Percentiles rank a stretch among this genome's conserved stretches.
Evolutionary conservation across 2,797 vertebrate species (phyloP).

Genomic region (Pipistrellus nathusii): DNA sequence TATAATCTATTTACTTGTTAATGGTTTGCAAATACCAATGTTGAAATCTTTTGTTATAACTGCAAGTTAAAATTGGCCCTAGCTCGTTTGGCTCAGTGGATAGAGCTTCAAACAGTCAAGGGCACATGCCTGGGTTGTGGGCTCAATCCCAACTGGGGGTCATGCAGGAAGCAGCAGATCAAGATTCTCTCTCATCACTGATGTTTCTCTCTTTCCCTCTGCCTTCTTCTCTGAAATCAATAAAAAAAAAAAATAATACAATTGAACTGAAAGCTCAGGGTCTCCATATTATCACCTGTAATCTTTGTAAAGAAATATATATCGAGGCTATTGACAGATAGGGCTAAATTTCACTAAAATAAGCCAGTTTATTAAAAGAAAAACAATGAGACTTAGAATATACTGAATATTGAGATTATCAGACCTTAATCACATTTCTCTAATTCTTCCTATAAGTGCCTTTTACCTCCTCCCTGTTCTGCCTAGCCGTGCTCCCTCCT

Average conservation of each 20-base stretch:
- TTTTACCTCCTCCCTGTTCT: not conserved
- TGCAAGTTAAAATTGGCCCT: not conserved
- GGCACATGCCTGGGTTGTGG: too few species aligned
- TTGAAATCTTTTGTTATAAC: conserved; percentile 18
- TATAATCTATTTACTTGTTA: not conserved
- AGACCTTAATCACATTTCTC: conserved; percentile 22
- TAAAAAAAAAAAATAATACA: not conserved
- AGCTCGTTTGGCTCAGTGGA: too few species aligned
- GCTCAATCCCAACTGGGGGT: too few species aligned
- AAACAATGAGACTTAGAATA: conserved; percentile 32
- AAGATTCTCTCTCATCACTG: too few species aligned
- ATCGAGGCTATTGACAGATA: not conserved
- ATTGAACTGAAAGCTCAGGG: conserved; percentile 14
- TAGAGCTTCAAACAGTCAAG: too few species aligned
- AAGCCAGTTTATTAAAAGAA: conserved; percentile 28
- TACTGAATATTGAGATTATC: not conserved
- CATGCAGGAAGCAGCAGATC: too few species aligned
- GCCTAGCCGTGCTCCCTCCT: not conserved
- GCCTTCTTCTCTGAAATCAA: too few species aligned
- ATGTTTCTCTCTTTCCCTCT: too few species aligned
- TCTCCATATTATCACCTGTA: not conserved
- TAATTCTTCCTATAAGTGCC: conserved; percentile 13
- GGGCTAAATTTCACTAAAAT: conserved; percentile 4
- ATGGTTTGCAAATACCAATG: conserved; percentile 10
- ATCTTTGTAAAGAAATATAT: conserved; percentile 35